Base-by-base conservation (phyloP, 30 jellyfish, hydroid and myxozoan genomes). In the Pelagia noctiluca region DNA sequence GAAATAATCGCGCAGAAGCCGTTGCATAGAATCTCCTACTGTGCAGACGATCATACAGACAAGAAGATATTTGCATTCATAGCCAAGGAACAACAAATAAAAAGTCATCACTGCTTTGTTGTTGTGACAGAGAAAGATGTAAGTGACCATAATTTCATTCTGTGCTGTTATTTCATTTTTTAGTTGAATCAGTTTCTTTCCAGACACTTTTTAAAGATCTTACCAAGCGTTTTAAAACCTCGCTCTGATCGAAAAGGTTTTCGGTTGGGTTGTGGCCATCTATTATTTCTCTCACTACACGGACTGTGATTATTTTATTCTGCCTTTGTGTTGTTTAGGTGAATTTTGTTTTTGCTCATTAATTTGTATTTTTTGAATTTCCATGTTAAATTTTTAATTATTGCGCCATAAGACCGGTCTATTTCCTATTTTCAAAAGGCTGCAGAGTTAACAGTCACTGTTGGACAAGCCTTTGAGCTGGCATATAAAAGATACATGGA, bases 391-490 rank as follows among this genome's bases (percentile, higher is more conserved):
- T 42, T 42, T 42, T 42, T 8, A 8, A 42, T 42, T 42, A 42
- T 42, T 42, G n/a, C n/a, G n/a, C n/a, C n/a, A n/a, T n/a, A n/a
- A n/a, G n/a, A n/a, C 10, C 23, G 23, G 2, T 34, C 0, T 16
- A 5, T 47, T 63, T 64, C 22, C 42, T 65, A 26, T 32, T 29
- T 23, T 50, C 29, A 7, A n/a, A 28, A 95, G 99, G 99, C 99
- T 0, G 89, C 97, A 0, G 97, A 83, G 35, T 62, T 95, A 23
- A 95, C 99, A 1, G 86, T 88, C 1, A 74, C 99, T 0, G 64
- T 95, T 47, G 99, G 99, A 11, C 97, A 95, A 67, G 97, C 97
- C 2, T 95, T 95, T 73, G 96, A 95, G 33, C 34, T 95, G 85
- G 99, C 99, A 32, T 95, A 95, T 77, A 78, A 85, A 65, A 73